Evolutionary conservation across 2,888 invertebrate genomes (phyloP).

Genomic region (Pseudococcus longispinus): DNA sequence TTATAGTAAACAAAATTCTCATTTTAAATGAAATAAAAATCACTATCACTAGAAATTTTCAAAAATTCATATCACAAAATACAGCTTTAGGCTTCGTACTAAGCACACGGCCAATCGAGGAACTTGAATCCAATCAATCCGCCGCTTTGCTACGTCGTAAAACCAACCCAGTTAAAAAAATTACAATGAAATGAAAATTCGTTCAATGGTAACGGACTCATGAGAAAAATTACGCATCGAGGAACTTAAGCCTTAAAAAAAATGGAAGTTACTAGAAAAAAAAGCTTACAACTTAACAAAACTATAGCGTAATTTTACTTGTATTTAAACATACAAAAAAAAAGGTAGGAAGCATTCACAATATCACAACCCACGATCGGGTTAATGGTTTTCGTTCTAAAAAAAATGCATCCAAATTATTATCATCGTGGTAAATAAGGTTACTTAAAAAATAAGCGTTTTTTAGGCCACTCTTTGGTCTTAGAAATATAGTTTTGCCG

Average conservation of each 20-base stretch:
- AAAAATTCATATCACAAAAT: not conserved
- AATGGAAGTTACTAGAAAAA: not conserved
- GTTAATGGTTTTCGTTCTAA: conserved; percentile 1
- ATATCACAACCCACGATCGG: conserved; percentile 27
- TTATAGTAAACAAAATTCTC: too few relatives aligned
- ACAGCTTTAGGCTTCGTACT: too few relatives aligned
- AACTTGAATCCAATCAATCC: conserved; percentile 2
- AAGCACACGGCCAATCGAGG: not conserved
- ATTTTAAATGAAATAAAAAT: not conserved
- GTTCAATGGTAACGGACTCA: not conserved
- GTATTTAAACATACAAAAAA: conserved; percentile 41
- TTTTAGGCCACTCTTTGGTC: conserved; percentile 2
- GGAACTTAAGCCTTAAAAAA: conserved; percentile 34
- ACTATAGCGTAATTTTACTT: conserved; percentile 40
- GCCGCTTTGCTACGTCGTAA: not conserved
- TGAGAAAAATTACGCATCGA: conserved; percentile 25
- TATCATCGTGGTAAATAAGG: conserved; percentile 26
- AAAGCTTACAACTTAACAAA: conserved; percentile 41
- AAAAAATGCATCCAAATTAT: conserved; percentile 18
- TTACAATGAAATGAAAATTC: conserved; percentile 13
- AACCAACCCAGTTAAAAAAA: not conserved
- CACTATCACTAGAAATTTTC: not conserved
- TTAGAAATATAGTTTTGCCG: not conserved
- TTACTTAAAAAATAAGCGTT: conserved; percentile 43
- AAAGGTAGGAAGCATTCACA: conserved; percentile 41